Evolutionary conservation across 2,888 invertebrate genomes (phyloP).

Genomic region (Hylaea fasciaria): DNA sequence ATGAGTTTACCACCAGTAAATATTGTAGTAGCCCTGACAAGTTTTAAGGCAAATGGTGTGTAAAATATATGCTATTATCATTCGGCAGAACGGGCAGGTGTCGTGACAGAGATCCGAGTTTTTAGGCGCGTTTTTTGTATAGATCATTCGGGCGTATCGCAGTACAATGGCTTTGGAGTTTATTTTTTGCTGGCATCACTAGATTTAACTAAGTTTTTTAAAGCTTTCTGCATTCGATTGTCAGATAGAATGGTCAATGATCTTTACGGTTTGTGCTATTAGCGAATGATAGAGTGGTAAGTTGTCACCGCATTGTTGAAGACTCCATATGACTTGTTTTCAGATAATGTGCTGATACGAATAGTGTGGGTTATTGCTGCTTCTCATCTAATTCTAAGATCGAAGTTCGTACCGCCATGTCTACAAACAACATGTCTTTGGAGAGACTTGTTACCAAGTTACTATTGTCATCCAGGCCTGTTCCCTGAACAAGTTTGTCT

Average conservation of each 20-base stretch:
- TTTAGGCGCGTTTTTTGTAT: constrained; percentile 43
- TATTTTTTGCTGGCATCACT: constrained; percentile 35
- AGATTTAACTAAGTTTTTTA: constrained; percentile 29
- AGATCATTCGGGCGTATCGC: constrained; percentile 50
- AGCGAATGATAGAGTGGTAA: not conserved
- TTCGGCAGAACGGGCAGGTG: constrained; percentile 61
- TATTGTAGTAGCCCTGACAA: constrained; percentile 16
- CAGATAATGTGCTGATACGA: too few species aligned
- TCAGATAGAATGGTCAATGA: constrained; percentile 33
- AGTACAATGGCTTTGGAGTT: constrained; percentile 44
- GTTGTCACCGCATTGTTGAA: not conserved
- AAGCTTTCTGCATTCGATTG: constrained; percentile 1
- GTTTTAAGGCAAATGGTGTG: constrained; percentile 40
- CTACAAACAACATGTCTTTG: constrained; percentile 11
- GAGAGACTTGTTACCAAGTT: constrained; percentile 19
- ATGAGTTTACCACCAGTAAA: constrained; percentile 19
- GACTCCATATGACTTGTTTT: too few species aligned
- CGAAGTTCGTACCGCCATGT: not conserved
- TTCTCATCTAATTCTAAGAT: too few species aligned
- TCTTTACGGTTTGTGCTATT: constrained; percentile 33
- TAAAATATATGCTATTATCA: constrained; percentile 58
- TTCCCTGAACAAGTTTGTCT: constrained; percentile 27
- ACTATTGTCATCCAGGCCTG: constrained; percentile 16
- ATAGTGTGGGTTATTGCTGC: too few species aligned
- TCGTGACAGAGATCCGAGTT: constrained; percentile 60